Conservation (phyloP, 1,140 invertebrate genomes). For the Caligus rogercresseyi region DNA sequence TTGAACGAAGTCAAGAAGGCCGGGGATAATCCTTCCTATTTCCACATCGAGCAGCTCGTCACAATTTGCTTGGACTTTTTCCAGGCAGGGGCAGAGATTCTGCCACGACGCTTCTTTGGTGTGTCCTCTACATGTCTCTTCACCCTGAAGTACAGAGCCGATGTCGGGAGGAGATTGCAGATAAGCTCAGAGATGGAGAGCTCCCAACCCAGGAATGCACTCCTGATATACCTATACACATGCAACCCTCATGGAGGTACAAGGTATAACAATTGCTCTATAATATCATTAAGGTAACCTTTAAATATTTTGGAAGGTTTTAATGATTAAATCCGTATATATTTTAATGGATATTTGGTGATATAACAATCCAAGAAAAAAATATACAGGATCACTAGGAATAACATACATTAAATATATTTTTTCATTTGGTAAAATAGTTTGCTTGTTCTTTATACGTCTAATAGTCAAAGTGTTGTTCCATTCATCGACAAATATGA, state of each 20-base stretch:
- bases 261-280: conserved; percentile 4
- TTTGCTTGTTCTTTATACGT: too few relatives aligned
- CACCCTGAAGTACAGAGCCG: conserved; percentile 45
- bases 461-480: too few relatives aligned
- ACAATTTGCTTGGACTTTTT: conserved; percentile 21
- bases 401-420: not conserved
- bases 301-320: not conserved
- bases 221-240: not conserved
- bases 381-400: not conserved
- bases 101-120: conserved; percentile 47
- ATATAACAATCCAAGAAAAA: too few relatives aligned
- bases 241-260: conserved; percentile 17
- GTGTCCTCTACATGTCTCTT: conserved; percentile 45
- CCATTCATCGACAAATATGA: too few relatives aligned
- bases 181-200: conserved; percentile 30
- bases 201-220: conserved; percentile 6
- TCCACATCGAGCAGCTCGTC: conserved; percentile 7
- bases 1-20: conserved; percentile 26
- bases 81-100: conserved; percentile 39
- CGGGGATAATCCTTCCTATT: not conserved
- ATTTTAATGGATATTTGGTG: not conserved
- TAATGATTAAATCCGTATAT: not conserved
- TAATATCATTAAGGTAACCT: conserved; percentile 9
- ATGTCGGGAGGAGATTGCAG: conserved; percentile 44
- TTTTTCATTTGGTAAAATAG: too few relatives aligned